Evolutionary conservation across 2,113 vertebrate genomes (phyloP).

Genomic region (Peucedramus taeniatus): DNA sequence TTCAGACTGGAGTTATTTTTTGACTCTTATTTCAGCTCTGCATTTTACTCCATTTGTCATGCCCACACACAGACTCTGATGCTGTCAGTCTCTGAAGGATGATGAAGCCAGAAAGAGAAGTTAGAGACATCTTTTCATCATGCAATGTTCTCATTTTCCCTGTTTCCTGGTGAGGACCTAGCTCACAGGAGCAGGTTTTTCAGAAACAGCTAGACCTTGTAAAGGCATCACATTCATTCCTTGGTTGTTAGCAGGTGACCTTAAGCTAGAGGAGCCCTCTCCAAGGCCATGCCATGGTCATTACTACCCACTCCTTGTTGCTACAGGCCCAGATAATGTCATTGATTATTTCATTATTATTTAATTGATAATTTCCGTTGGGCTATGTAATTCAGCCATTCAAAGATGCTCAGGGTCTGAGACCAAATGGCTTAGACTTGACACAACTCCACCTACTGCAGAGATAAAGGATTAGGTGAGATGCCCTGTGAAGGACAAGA

Average conservation of each 20-base stretch:
- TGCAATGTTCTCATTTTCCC: not conserved
- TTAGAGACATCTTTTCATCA: not conserved
- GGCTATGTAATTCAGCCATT: not conserved
- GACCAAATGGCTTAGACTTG: not conserved
- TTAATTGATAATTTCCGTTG: not conserved
- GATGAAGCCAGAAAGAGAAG: not conserved
- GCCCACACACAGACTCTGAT: not conserved
- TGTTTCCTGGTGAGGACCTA: not conserved
- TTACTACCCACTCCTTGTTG: not conserved
- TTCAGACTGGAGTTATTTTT: not conserved
- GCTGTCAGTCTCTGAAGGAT: not conserved
- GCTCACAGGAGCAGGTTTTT: not conserved
- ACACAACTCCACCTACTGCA: not conserved
- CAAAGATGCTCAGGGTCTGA: not conserved
- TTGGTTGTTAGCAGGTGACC: not conserved
- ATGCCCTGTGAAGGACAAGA: not conserved
- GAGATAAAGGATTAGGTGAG: not conserved
- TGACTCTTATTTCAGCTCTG: not conserved
- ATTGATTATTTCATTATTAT: not conserved
- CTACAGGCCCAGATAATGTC: not conserved
- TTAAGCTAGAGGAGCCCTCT: not conserved
- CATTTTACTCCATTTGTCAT: not conserved
- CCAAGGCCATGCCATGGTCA: not conserved
- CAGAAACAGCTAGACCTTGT: rapidly evolving
- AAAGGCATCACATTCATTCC: not conserved